These are phyloP conservation scores for Hydrolagus affinis DNA, from an alignment of 2,113 vertebrate species.

Conservation along the genomic window DNA sequence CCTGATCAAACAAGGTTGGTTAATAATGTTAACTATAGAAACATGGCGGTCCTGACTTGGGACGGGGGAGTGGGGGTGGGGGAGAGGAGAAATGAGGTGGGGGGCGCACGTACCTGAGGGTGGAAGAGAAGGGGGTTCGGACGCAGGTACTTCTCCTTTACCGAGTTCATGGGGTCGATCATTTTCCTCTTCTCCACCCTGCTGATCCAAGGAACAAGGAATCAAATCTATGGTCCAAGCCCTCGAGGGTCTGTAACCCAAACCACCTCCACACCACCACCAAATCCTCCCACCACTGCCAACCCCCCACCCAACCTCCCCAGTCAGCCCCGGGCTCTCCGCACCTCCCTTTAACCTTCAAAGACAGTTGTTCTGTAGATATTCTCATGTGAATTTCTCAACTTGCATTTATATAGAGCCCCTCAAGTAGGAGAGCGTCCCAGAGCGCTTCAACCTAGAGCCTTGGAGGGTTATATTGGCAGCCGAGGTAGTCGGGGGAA, in stretches of 20 bases:
- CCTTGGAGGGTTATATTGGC: not conserved
- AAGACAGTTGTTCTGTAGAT: too few species aligned
- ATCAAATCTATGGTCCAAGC: conserved; percentile 71
- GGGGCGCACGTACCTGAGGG: conserved; percentile 71
- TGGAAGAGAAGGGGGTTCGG: conserved; percentile 87
- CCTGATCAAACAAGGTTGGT: too few species aligned
- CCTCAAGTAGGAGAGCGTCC: accelerated
- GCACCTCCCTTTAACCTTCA: too few species aligned
- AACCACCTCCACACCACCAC: too few species aligned
- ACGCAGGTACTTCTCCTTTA: conserved; percentile 93
- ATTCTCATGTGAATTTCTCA: too few species aligned
- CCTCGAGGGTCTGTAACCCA: not conserved
- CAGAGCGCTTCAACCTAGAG: not conserved
- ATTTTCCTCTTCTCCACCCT: conserved; percentile 99
- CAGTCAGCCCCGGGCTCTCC: too few species aligned
- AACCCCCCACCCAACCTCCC: conserved; percentile 19
- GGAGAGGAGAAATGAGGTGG: not conserved
- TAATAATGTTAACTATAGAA: too few species aligned
- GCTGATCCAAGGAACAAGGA: conserved; percentile 93
- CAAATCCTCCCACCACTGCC: not conserved
- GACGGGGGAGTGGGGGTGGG: too few species aligned
- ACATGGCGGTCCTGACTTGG: too few species aligned
- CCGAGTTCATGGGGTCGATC: conserved; percentile 84
- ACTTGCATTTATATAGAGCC: not conserved
- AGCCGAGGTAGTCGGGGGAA: too few species aligned